Percentiles rank a stretch among this genome's conserved stretches.
Conservation (phyloP, 2,888 invertebrate species). For the Diadegma fenestrale region DNA sequence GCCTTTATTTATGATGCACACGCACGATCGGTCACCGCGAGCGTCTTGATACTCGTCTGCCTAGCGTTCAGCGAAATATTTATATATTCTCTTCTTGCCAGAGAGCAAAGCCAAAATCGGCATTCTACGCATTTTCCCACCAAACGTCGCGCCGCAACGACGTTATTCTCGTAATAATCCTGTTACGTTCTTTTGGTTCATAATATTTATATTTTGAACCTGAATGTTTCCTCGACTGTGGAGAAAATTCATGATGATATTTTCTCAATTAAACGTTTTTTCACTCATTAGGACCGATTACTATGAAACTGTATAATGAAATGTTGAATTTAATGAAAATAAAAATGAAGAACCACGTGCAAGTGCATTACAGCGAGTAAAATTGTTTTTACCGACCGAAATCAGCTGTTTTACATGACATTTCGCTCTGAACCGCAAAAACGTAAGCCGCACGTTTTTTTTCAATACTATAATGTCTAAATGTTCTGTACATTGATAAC, state of each 20-base stretch:
- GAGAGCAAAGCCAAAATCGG: conserved; percentile 3
- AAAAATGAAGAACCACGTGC: not conserved
- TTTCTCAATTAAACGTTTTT: not conserved
- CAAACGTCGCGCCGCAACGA: too few relatives aligned
- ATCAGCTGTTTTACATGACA: not conserved
- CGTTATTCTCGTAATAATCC: too few relatives aligned
- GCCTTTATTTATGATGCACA: not conserved
- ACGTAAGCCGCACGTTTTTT: conserved; percentile 48
- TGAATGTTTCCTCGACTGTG: not conserved
- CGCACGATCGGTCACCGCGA: not conserved
- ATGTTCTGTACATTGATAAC: not conserved
- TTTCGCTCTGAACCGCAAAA: not conserved
- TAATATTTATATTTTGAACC: not conserved
- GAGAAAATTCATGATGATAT: not conserved
- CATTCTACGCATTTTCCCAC: not conserved
- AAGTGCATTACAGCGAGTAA: too few relatives aligned
- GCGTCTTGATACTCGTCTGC: not conserved
- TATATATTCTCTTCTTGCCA: not conserved
- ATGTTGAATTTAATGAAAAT: not conserved
- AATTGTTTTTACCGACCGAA: not conserved
- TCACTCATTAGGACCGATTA: not conserved
- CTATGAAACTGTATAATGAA: not conserved
- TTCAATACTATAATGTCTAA: not conserved
- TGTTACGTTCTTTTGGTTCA: too few relatives aligned
- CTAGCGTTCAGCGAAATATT: not conserved